Conservation (phyloP, 2,113 vertebrate species). For the Cathartes aura region DNA sequence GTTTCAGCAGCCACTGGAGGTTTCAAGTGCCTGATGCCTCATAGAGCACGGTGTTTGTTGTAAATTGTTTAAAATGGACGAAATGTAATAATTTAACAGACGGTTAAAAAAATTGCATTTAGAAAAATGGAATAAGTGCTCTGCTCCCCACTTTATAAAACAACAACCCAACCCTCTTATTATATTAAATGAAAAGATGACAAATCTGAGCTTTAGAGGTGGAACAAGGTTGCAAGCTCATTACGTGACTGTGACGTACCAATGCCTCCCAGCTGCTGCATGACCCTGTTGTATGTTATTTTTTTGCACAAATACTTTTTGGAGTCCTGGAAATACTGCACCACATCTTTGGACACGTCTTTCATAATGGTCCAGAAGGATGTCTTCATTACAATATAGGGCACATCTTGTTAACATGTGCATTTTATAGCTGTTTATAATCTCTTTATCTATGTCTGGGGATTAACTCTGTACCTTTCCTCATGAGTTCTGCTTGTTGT, state of each 20-base stretch:
- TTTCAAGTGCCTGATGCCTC: slow-evolving; percentile 5
- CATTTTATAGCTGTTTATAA: neutral
- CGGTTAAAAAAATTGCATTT: neutral
- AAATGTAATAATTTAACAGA: neutral
- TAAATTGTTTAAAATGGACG: slow-evolving; percentile 20
- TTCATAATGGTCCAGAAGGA: neutral
- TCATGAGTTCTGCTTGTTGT: neutral
- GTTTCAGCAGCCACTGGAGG: neutral
- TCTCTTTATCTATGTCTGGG: neutral
- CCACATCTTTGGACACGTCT: neutral
- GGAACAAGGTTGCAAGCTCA: neutral
- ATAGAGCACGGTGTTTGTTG: neutral
- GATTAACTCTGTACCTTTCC: neutral
- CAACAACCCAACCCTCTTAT: neutral
- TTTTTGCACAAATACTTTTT: neutral
- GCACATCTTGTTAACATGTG: neutral
- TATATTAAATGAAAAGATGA: neutral
- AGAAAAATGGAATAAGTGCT: neutral
- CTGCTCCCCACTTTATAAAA: neutral
- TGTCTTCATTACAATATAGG: neutral
- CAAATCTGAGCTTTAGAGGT: neutral
- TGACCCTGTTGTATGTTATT: neutral
- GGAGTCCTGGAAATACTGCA: neutral
- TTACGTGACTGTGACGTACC: neutral
- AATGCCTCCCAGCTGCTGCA: neutral